These are phyloP conservation scores for Phylloscopus trochilus DNA, from an alignment of 2,113 vertebrate genomes.

Conservation along the genomic window DNA sequence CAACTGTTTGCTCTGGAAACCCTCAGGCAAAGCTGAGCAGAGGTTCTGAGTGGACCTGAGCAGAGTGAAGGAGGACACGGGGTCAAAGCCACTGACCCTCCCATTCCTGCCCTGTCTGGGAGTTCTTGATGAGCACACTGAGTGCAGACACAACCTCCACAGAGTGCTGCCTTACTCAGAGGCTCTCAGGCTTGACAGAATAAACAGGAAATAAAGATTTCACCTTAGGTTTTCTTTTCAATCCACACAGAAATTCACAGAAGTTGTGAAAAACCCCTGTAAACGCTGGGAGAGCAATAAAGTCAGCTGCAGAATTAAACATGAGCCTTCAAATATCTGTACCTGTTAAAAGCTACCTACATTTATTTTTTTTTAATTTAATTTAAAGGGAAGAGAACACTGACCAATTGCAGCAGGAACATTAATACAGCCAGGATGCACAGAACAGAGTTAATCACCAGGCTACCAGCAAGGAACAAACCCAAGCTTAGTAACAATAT, in stretches of 20 bases:
- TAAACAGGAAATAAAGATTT: background rate
- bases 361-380: fast-evolving
- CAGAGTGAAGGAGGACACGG: background rate
- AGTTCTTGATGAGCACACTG: background rate
- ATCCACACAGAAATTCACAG: background rate
- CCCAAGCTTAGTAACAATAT: background rate
- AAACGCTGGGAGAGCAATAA: background rate
- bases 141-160: background rate
- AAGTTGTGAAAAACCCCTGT: background rate
- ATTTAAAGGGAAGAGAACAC: background rate
- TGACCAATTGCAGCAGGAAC: background rate
- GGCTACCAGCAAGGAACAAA: background rate
- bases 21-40: background rate
- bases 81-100: background rate
- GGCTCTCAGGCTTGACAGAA: background rate
- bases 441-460: background rate
- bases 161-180: background rate
- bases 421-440: background rate
- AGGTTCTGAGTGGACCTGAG: background rate
- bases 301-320: background rate
- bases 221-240: background rate
- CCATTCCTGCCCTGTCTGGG: background rate
- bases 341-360: background rate
- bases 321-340: background rate
- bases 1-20: background rate